Evolutionary conservation across 2,888 invertebrate genomes (phyloP).

Genomic region (Herminia tarsipennalis): DNA sequence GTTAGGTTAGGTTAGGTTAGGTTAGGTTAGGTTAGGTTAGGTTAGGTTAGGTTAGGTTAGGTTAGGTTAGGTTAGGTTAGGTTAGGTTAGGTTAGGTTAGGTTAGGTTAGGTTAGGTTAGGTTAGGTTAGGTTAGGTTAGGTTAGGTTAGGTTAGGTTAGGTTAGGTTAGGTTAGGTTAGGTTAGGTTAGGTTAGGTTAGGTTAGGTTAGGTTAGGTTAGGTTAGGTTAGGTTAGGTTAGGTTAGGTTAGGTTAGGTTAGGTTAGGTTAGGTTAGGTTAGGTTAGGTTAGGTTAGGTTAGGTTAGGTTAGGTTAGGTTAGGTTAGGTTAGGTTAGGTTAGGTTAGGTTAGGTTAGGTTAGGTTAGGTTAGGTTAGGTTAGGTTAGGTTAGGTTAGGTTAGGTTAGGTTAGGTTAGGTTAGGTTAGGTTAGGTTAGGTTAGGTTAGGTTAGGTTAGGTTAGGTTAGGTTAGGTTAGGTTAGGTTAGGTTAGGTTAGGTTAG

Average conservation of each 20-base stretch:
- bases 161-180: constrained; percentile 2
- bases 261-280: constrained; percentile 2
- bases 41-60: constrained; percentile 2
- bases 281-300: constrained; percentile 2
- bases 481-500: constrained; percentile 2
- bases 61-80: constrained; percentile 2
- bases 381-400: constrained; percentile 2
- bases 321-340: constrained; percentile 2
- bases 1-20: constrained; percentile 2
- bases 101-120: constrained; percentile 3
- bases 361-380: constrained; percentile 2
- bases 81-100: constrained; percentile 3
- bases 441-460: constrained; percentile 2
- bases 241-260: constrained; percentile 2
- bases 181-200: constrained; percentile 2
- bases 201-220: constrained; percentile 2
- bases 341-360: constrained; percentile 2
- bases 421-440: constrained; percentile 2
- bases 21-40: constrained; percentile 2
- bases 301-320: constrained; percentile 2
- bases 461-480: constrained; percentile 2
- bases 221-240: constrained; percentile 2
- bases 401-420: constrained; percentile 2
- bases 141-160: constrained; percentile 2
- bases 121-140: constrained; percentile 7